Evolutionary conservation across 2,797 vertebrate genomes (phyloP), one percentile per base, ranked within the genome.

Genomic region (Parauchenoglanis ngamensis): DNA sequence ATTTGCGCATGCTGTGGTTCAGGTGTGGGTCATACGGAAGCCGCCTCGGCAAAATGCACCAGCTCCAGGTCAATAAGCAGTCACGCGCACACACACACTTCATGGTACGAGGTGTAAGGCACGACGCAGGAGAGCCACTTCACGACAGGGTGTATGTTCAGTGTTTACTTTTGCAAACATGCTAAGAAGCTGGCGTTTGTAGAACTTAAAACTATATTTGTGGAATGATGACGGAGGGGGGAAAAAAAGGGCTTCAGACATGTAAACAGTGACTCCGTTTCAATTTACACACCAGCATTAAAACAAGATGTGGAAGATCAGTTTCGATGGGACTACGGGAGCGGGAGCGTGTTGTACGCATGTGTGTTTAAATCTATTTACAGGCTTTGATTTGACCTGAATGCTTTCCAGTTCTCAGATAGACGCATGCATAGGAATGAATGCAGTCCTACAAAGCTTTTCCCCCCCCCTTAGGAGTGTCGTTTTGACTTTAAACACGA

Each of bases 271-370:
- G 89, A 72, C 91, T 88, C 90, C 89, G 88, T 90, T 91, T 90
- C 90, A 89, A 95, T 95, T 95, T 95, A 95, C 93, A 94, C 92
- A 94, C 10, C 86, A 82, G 92, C 95, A 95, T 96, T 96, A 93
- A 87, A 96, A 94, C 95, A 95, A 96, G 95, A 96, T 96, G 95
- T 96, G 88, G 90, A 89, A 81, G 86, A 68, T 83, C 4, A 7
- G 56, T 86, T 85, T 67, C 46, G 78, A 78, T 21, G 56, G 35
- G 79, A 81, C 31, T 84, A n/a, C 15, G 81, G 70, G 63, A 79
- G 85, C 44, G 40, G 85, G 63, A 89, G 85, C 44, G 87, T 86
- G 86, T 89, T 87, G 75, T 86, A 76, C 59, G 57, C 73, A 67
- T 57, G 88, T 73, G 44, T 63, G 85, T 65, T 89, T 81, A 28